These are phyloP conservation scores for Drosophila monieri DNA, from an alignment of 2,888 invertebrate genomes.

Conservation along the genomic window DNA sequence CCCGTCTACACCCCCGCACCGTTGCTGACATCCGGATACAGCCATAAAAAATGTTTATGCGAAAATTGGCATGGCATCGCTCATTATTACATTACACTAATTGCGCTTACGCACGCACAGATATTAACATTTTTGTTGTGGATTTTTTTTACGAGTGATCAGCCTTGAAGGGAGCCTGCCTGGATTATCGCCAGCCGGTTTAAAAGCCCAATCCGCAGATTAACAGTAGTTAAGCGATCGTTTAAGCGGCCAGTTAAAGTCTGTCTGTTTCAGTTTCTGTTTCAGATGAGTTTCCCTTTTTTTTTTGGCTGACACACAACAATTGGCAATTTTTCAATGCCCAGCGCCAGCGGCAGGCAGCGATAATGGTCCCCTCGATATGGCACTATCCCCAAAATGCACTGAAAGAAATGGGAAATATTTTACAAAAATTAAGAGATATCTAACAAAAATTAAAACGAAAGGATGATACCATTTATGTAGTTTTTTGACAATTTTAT, in stretches of 20 bases:
- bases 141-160: constrained; percentile 37
- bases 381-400: constrained; percentile 39
- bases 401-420: constrained; percentile 1
- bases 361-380: constrained; percentile 71
- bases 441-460: not conserved
- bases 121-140: constrained; percentile 33
- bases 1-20: not conserved
- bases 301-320: constrained; percentile 33
- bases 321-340: constrained; percentile 72
- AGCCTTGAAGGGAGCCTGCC: constrained; percentile 59
- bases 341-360: constrained; percentile 60
- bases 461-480: not conserved
- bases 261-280: constrained; percentile 22
- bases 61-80: constrained; percentile 57
- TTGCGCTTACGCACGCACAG: constrained; percentile 77
- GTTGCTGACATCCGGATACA: constrained; percentile 9
- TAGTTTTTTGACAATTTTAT: not conserved
- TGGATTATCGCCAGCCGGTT: constrained; percentile 55
- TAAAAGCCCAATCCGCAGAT: constrained; percentile 57
- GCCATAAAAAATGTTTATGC: constrained; percentile 50
- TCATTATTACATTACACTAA: constrained; percentile 72
- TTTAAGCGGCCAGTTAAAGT: constrained; percentile 65
- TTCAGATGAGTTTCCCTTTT: not conserved
- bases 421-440: not conserved
- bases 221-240: constrained; percentile 80